Base-by-base conservation (phyloP, 2,888 invertebrate genomes). In the Polyommatus icarus region DNA sequence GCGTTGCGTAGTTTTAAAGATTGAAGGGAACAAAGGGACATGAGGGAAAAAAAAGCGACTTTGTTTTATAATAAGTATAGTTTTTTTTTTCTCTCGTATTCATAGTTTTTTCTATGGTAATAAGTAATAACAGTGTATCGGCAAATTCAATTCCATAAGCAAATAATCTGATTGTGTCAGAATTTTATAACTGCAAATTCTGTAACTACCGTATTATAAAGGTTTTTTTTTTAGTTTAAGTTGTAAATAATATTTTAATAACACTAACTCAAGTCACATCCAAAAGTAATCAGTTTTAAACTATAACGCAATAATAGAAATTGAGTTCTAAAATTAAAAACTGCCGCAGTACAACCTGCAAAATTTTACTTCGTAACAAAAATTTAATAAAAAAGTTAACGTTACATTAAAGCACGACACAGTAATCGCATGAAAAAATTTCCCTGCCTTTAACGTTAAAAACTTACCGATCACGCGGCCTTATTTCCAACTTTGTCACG, bases 391-490 rank as follows among this genome's bases (percentile, higher is more conserved):
- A 8, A 20, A 72, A 72, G 40, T 40, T 40, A n/a, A 36, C 71
- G n/a, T 20, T n/a, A 67, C 29, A 67, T 71, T n/a, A 8, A 36
- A 40, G n/a, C 72, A 36, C 40, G 40, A 40, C 10, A 40, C 40
- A 40, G 32, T 8, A 36, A 71, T 36, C 32, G 72, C 36, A 72
- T 40, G 72, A n/a, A 72, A 72, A 40, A 20, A 67, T 67, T 67
- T 67, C 29, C 67, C 29, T 15, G 29, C 24, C 12, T 67, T 67
- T 29, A 20, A 67, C 29, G 18, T 67, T 67, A 29, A 67, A 36
- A 40, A 72, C 72, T 72, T 72, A 72, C 72, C 72, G 40, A 72
- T 72, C 72, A 72, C 72, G 72, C 72, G 72, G 72, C 72, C 72
- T 71, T 72, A 72, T 40, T 36, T n/a, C 36, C 15, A 36, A 71